Base-by-base conservation (phyloP, 2,888 invertebrate species). In the Neoascia interrupta region DNA sequence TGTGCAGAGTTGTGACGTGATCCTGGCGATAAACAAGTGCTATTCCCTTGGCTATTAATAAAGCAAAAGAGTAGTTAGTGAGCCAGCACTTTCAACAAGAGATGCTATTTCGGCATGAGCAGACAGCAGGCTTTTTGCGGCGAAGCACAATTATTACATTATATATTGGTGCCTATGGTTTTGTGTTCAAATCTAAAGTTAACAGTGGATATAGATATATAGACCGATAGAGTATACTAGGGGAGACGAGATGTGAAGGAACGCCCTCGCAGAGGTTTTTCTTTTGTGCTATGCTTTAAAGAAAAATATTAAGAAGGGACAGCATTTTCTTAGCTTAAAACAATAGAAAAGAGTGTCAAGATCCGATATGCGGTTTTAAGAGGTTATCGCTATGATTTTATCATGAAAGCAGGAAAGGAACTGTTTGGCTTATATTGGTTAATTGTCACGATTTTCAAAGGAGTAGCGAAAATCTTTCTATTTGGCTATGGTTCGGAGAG, bases 141-240 rank as follows among this genome's bases (percentile, higher is more conserved):
- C 49, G 36, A 61, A 61, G 73, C 61, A 79, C 79, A 79, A 79
- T 79, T 79, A 79, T 79, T 79, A 73, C 73, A 73, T 68, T 73
- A 73, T 73, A 61, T 79, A 66, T 49, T n/a, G 73, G 66, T 73
- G 73, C 79, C 73, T 79, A 79, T 79, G 79, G 73, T 36, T 72
- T 47, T 64, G 28, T 41, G 23, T 53, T 51, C 34, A 10, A 1
- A 19, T 23, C 2, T 45, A 23, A 56, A 39, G 39, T 45, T n/a
- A 53, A 60, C 58, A 73, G 60, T 61, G 63, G 49, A 16, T 37
- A 72, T 45, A 66, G 31, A 39, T 61, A 43, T 36, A 56, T 45
- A 36, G 66, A 54, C 49, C 56, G 21, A 11, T n/a, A n/a, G n/a
- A n/a, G n/a, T n/a, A n/a, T n/a, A n/a, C n/a, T n/a, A n/a, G 36